These are phyloP conservation scores for Anneissia japonica DNA, from an alignment of 35 echinoderm and acorn worm species.

Conservation along the genomic window DNA sequence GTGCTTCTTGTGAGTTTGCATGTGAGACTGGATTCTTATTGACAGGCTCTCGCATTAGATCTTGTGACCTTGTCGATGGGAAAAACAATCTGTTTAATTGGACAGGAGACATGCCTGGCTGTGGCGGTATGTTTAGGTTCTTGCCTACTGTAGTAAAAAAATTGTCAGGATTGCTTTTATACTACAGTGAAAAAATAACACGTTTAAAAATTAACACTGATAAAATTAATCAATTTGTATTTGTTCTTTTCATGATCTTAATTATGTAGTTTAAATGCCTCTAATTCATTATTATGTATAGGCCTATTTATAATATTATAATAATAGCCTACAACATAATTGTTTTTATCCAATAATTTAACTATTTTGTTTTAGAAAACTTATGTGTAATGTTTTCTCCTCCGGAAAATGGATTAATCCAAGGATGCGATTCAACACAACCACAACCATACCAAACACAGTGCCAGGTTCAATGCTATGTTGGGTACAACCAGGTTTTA, in stretches of 20 bases:
- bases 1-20: background rate
- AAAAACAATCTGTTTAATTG: background rate
- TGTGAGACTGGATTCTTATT: background rate
- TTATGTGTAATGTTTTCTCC: background rate
- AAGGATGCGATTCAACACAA: background rate
- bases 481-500: background rate
- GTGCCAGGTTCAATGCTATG: background rate
- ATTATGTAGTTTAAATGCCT: no score
- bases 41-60: background rate
- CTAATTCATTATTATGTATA: no score
- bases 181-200: no score
- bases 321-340: no score
- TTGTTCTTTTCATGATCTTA: background rate
- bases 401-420: background rate
- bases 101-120: background rate
- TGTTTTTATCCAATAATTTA: no score
- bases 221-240: no score
- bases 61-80: background rate
- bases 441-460: background rate
- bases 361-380: background rate
- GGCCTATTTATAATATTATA: no score
- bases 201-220: no score
- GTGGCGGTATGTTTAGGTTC: background rate
- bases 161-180: no score
- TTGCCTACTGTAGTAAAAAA: no score